phyloP scores from a whole-genome alignment of 2,113 vertebrate species.

The Cervus canadensis region DNA sequence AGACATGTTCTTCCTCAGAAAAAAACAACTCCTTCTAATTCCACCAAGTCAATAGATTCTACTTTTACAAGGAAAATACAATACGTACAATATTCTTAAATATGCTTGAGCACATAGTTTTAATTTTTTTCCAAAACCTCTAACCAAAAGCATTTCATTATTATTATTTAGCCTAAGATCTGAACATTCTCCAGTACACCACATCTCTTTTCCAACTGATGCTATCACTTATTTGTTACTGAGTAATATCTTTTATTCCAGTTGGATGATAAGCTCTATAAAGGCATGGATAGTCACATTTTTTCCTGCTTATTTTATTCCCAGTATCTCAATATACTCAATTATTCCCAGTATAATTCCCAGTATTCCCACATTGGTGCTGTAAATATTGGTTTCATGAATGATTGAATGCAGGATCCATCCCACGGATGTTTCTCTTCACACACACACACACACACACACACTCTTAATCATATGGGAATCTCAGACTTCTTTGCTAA shows the following conservation, averaged over 20 bases:
- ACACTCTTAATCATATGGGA: neutral
- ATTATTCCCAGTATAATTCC: neutral
- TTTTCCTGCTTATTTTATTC: neutral
- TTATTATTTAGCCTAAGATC: neutral
- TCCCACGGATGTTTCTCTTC: neutral
- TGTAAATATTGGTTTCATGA: neutral
- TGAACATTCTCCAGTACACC: neutral
- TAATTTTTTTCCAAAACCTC: neutral
- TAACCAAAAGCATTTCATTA: neutral
- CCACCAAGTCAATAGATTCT: neutral
- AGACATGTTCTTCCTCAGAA: neutral
- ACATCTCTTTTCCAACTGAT: neutral
- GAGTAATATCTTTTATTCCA: neutral
- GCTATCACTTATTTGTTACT: neutral
- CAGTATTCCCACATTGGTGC: neutral
- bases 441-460: neutral
- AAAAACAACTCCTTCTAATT: conserved; percentile 17
- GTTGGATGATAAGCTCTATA: neutral
- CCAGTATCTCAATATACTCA: neutral
- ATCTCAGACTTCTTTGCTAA: neutral
- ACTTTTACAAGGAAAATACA: neutral
- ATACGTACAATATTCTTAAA: neutral
- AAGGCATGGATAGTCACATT: neutral
- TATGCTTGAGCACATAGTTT: neutral
- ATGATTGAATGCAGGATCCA: neutral